Evolutionary conservation across 2,113 vertebrate genomes (phyloP).

Genomic region (Tor tambroides): DNA sequence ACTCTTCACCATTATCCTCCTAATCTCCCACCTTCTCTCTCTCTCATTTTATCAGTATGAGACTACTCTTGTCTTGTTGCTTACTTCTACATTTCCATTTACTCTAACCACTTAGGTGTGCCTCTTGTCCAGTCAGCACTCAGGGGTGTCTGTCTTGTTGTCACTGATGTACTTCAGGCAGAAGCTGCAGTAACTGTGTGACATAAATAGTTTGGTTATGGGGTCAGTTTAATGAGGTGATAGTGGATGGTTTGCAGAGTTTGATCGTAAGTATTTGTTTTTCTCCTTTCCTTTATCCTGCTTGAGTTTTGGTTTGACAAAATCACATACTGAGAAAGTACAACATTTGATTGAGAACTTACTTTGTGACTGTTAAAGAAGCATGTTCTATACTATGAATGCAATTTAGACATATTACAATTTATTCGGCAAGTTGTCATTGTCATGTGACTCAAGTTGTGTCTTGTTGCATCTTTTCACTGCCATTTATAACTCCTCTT

Average conservation of each 20-base stretch:
- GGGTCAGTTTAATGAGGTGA: not conserved
- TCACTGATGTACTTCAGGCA: not conserved
- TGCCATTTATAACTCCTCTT: too few relatives aligned
- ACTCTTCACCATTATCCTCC: not conserved
- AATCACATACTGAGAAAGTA: not conserved
- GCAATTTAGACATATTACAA: not conserved
- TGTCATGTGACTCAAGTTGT: not conserved
- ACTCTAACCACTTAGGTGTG: not conserved
- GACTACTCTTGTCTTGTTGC: not conserved
- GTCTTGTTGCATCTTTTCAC: not conserved
- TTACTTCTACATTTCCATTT: not conserved
- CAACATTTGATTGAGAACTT: not conserved
- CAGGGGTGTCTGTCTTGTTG: not conserved
- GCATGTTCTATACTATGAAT: not conserved
- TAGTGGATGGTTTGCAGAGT: not conserved
- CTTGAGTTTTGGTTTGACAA: not conserved
- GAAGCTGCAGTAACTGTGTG: not conserved
- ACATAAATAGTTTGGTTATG: not conserved
- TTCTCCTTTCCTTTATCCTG: not conserved
- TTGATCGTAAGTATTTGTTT: not conserved
- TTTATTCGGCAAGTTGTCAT: not conserved
- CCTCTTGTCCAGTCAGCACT: not conserved
- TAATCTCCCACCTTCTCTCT: not conserved
- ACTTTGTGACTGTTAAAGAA: not conserved
- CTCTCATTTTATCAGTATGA: not conserved